Conservation (phyloP, 2,888 invertebrate genomes). For the Syrphus vitripennis region DNA sequence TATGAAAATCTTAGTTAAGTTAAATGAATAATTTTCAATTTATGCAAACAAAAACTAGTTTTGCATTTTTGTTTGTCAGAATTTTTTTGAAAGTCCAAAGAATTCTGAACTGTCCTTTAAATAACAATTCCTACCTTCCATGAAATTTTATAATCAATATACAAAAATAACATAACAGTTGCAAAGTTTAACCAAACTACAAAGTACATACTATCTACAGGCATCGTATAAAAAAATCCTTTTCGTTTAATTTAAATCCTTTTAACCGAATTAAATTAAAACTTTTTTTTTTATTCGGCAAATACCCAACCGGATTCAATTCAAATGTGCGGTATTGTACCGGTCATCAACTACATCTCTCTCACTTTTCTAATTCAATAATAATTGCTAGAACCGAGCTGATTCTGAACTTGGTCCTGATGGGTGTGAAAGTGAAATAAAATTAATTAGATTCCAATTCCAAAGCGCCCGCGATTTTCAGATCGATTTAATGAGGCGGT, state of each 20-base stretch:
- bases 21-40: too few species aligned
- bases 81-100: too few species aligned
- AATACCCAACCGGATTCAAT: background rate
- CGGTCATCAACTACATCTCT: background rate
- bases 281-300: too few species aligned
- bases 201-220: too few species aligned
- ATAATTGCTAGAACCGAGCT: background rate
- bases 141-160: too few species aligned
- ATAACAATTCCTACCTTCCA: background rate
- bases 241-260: background rate
- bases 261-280: background rate
- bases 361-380: background rate
- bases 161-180: too few species aligned
- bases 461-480: background rate
- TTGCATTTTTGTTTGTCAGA: too few species aligned
- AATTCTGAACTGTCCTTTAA: too few species aligned
- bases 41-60: too few species aligned
- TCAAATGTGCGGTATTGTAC: background rate
- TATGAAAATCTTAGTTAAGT: too few species aligned
- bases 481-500: constrained; percentile 56
- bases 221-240: background rate
- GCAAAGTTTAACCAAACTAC: too few species aligned
- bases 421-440: constrained; percentile 1
- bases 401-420: background rate
- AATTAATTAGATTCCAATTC: constrained; percentile 38